These are phyloP conservation scores for Eustalomyia histrio DNA, from an alignment of 2,888 invertebrate species.

Conservation along the genomic window DNA sequence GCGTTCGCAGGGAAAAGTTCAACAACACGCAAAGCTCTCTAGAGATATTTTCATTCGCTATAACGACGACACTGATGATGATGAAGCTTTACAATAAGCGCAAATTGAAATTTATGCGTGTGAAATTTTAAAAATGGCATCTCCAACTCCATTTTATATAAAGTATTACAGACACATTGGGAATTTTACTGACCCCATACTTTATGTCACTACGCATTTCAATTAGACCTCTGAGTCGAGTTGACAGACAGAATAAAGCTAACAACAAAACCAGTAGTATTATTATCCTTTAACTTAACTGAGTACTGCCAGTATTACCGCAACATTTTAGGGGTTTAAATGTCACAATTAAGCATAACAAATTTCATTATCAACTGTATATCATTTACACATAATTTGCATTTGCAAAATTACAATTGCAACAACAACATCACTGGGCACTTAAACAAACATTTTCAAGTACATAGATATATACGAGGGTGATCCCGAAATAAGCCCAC, in stretches of 20 bases:
- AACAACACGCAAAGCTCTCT: constrained; percentile 62
- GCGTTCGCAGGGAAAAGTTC: constrained; percentile 52
- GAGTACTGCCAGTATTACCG: constrained; percentile 34
- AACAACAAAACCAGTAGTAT: constrained; percentile 31
- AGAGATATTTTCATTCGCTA: constrained; percentile 55
- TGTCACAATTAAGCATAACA: constrained; percentile 58
- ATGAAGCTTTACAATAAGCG: constrained; percentile 44
- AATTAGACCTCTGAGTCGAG: constrained; percentile 59
- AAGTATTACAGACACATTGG: constrained; percentile 35
- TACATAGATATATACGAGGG: neutral
- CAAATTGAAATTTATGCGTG: constrained; percentile 64
- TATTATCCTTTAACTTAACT: constrained; percentile 31
- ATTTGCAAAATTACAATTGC: constrained; percentile 44
- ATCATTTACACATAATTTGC: constrained; percentile 64
- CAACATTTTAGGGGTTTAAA: constrained; percentile 57
- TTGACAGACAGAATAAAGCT: constrained; percentile 55
- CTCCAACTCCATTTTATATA: constrained; percentile 37
- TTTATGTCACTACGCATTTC: constrained; percentile 56
- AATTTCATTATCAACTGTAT: constrained; percentile 61
- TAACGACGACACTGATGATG: constrained; percentile 29
- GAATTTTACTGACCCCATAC: constrained; percentile 40
- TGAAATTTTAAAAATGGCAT: constrained; percentile 48
- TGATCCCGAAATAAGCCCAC: neutral
- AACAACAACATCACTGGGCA: neutral
- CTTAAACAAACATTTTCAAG: neutral